A percentile compares a stretch with the other conserved stretches of the same genome.
These are phyloP conservation scores for Xiphophorus couchianus DNA, from an alignment of 2,113 vertebrate genomes.

Conservation along the genomic window DNA sequence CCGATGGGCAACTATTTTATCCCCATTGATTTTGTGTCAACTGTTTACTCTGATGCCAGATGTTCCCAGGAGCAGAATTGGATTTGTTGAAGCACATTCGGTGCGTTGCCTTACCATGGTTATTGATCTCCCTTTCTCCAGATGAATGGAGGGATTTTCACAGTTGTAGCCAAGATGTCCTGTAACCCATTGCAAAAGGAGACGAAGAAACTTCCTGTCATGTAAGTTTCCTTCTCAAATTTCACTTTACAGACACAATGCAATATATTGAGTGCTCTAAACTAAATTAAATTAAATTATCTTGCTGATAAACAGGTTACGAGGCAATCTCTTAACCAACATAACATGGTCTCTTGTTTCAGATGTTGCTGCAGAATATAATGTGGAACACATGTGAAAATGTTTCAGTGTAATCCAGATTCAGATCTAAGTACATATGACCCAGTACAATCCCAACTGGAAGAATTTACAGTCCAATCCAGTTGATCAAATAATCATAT, in stretches of 20 bases:
- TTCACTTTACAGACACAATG: background rate
- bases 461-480: no score
- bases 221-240: slow-evolving; percentile 84
- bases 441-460: no score
- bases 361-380: no score
- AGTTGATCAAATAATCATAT: no score
- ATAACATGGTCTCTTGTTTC: no score
- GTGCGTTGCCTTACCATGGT: background rate
- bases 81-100: slow-evolving; percentile 14
- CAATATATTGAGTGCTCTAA: background rate
- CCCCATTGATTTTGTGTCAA: slow-evolving; percentile 30
- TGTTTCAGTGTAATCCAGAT: no score
- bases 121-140: slow-evolving; percentile 58
- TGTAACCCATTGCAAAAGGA: slow-evolving; percentile 94
- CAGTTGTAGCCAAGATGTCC: slow-evolving; percentile 90
- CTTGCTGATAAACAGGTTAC: no score
- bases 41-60: background rate
- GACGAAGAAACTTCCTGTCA: slow-evolving; percentile 92
- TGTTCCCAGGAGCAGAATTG: slow-evolving; percentile 8
- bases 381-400: no score
- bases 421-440: no score
- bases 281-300: background rate
- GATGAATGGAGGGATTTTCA: slow-evolving; percentile 95
- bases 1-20: slow-evolving; percentile 6
- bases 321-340: no score